phyloP scores from a whole-genome alignment of 1,140 invertebrate species.

The Drosophila repleta region DNA sequence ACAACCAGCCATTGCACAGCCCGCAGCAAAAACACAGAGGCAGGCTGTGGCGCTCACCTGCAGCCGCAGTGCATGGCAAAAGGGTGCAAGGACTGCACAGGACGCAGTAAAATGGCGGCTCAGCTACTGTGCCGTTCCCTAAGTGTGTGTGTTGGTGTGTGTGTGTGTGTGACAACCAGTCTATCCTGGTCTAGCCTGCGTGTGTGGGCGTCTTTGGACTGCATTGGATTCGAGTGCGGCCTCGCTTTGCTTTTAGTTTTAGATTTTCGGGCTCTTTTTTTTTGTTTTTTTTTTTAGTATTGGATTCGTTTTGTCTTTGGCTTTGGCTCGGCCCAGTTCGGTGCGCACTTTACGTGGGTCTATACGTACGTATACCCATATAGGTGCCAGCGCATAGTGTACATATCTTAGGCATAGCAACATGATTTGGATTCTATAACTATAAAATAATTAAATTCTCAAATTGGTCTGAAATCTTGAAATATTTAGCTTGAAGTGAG shows the following conservation, averaged over 20 bases:
- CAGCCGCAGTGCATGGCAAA: constrained; percentile 63
- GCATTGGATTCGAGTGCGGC: constrained; percentile 33
- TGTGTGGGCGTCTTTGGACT: constrained; percentile 18
- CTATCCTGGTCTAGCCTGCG: constrained; percentile 11
- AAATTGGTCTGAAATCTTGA: too few species aligned
- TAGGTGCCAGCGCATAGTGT: too few species aligned
- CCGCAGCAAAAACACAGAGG: background rate
- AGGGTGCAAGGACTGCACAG: constrained; percentile 56
- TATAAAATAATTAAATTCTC: too few species aligned
- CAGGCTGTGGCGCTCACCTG: constrained; percentile 66
- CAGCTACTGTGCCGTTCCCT: constrained; percentile 36
- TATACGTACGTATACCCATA: background rate
- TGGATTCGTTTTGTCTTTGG: background rate
- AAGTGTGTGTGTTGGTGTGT: constrained; percentile 7
- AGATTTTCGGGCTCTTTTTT: constrained; percentile 16
- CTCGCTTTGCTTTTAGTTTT: constrained; percentile 24
- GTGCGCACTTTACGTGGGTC: constrained; percentile 10
- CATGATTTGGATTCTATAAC: too few species aligned
- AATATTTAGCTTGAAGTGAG: too few species aligned
- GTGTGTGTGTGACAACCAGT: background rate
- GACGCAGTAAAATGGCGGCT: constrained; percentile 76
- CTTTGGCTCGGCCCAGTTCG: background rate
- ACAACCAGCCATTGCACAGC: background rate
- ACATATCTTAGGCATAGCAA: too few species aligned
- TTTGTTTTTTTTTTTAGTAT: background rate